Evolutionary conservation across 2,888 invertebrate species (phyloP).

Genomic region (Protophormia terraenovae): DNA sequence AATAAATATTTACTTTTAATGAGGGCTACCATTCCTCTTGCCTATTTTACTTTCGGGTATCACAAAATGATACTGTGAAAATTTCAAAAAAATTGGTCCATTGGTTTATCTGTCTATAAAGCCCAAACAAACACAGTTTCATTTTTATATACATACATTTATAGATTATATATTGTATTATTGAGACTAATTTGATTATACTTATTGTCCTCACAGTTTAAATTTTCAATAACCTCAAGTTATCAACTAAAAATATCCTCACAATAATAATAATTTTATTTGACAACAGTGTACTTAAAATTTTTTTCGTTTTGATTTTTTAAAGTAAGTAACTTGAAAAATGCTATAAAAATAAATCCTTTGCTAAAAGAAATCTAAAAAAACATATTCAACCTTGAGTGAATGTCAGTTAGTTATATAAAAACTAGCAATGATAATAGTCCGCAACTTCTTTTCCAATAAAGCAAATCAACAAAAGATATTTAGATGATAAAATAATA

Average conservation of each 20-base stretch:
- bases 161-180: too few species aligned
- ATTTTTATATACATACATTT: too few species aligned
- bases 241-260: background rate
- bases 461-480: constrained; percentile 10
- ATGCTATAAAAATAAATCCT: background rate
- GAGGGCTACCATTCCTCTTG: too few species aligned
- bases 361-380: background rate
- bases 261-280: constrained; percentile 3
- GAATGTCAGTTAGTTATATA: background rate
- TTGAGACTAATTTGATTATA: too few species aligned
- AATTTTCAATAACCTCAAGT: too few species aligned
- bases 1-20: too few species aligned
- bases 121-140: too few species aligned
- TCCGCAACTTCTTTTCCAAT: constrained; percentile 1
- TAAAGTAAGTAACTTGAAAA: background rate
- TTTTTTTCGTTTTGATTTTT: background rate
- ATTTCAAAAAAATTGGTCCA: too few species aligned
- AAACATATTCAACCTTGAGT: constrained; percentile 7
- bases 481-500: background rate
- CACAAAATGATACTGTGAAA: too few species aligned
- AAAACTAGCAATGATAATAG: constrained; percentile 10
- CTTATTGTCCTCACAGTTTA: too few species aligned
- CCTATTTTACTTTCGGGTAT: too few species aligned
- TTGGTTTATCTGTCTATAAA: too few species aligned
- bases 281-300: background rate